Base-by-base conservation (phyloP, 2,888 invertebrate genomes). In the Lysandra bellargus region DNA sequence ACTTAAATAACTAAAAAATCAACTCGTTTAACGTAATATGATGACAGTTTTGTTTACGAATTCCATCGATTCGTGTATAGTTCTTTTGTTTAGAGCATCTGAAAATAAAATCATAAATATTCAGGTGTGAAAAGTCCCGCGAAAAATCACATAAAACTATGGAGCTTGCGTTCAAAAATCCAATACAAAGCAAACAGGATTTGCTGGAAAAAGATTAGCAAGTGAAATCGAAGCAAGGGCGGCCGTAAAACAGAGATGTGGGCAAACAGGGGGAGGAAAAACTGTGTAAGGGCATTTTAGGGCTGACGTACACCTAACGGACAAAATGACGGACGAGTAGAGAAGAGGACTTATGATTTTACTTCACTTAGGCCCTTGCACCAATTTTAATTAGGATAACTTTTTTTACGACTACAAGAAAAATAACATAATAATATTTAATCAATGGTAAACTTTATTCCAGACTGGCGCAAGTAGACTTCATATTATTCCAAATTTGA, bases 161-260 rank as follows among this genome's bases (percentile, higher is more conserved):
- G 33, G 69, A 33, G 33, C 37, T 37, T 69, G 69, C 69, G 14
- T 69, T 9, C 74, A 53, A 53, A 76, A 33, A 76, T 76, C 57
- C 76, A 53, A 57, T 57, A 74, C 44, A 40, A 60, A 80, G 81
- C 80, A 80, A 81, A 82, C 79, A 83, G 82, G 79, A 81, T 82
- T 80, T 80, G 79, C 79, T 80, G 80, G 80, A 82, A 82, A 83
- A 81, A 83, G 81, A 84, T 84, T 84, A 84, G 84, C 83, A 83
- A 83, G 83, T 83, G 79, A 83, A 83, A 83, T 83, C 83, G 82
- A 82, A 81, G 80, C 80, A 80, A 82, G 81, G 81, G 81, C 81
- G 79, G 80, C 81, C 83, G 83, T 82, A 81, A 83, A 82, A 82
- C 82, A 81, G 82, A 80, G 78, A 80, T 82, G 82, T 80, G 82